Percentiles rank a stretch among this genome's conserved stretches.
These are phyloP conservation scores for Sciurus carolinensis DNA, from an alignment of 2,797 vertebrate species.

Conservation along the genomic window DNA sequence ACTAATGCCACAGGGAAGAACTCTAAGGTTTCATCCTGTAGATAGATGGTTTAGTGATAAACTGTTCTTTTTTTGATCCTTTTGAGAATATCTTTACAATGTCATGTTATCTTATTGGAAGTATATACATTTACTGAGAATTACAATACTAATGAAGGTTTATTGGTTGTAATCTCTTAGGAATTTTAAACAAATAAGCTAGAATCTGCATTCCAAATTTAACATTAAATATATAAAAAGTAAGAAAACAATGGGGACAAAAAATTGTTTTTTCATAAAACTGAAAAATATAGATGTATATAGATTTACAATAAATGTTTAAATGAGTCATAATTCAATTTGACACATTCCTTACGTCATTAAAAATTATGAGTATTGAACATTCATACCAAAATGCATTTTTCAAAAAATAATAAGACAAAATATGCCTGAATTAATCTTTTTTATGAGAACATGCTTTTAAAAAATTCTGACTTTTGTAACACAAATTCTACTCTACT, in stretches of 20 bases:
- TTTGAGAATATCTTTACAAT: neutral
- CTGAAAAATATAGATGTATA: neutral
- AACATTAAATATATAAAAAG: neutral
- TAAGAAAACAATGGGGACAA: neutral
- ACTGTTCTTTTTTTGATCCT: neutral
- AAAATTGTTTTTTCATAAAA: neutral
- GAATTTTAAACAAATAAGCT: slow-evolving; percentile 2
- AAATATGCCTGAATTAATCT: neutral
- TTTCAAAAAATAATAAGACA: slow-evolving; percentile 46
- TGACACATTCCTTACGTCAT: neutral
- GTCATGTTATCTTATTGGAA: neutral
- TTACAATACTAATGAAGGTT: neutral
- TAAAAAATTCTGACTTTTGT: neutral
- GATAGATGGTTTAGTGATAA: slow-evolving; percentile 20
- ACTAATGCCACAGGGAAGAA: slow-evolving; percentile 52
- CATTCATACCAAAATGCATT: neutral
- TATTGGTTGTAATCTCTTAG: neutral
- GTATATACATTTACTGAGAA: neutral
- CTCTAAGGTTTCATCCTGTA: slow-evolving; percentile 61
- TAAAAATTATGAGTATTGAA: slow-evolving; percentile 17
- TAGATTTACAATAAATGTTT: neutral
- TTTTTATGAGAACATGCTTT: slow-evolving; percentile 13
- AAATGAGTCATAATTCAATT: neutral
- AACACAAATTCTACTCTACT: neutral
- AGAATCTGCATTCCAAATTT: neutral